Evolutionary conservation across 2,113 vertebrate genomes (phyloP).

Genomic region (Hemichromis elongatus): DNA sequence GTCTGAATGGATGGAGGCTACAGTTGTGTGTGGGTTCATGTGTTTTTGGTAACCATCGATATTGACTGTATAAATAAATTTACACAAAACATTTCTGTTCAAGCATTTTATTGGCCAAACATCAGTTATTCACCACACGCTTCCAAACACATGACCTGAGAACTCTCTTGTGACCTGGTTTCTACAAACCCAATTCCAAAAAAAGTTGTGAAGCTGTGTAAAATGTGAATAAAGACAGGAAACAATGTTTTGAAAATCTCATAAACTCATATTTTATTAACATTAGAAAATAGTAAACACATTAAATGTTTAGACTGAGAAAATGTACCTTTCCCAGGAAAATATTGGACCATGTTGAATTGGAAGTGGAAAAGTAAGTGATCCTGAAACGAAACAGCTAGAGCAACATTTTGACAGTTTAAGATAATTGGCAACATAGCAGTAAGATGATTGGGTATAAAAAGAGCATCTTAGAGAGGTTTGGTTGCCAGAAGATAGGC

Average conservation of each 20-base stretch:
- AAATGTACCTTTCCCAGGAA: not conserved
- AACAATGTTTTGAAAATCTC: not conserved
- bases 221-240: not conserved
- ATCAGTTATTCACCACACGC: not conserved
- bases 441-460: not conserved
- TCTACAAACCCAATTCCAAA: not conserved
- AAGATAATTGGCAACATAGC: not conserved
- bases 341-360: not conserved
- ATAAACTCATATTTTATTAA: not conserved
- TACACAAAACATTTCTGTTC: not conserved
- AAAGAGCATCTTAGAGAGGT: too few species aligned
- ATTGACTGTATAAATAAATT: not conserved
- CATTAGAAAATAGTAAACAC: not conserved
- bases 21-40: not conserved
- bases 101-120: not conserved
- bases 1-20: not conserved
- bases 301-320: not conserved
- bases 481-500: too few species aligned
- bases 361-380: not conserved
- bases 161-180: not conserved
- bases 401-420: not conserved
- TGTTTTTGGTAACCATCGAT: not conserved
- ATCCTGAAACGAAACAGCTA: not conserved
- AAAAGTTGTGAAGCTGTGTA: not conserved
- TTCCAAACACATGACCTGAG: not conserved